These are phyloP conservation scores for Gopherus flavomarginatus DNA, from an alignment of 2,113 vertebrate genomes.

Conservation along the genomic window DNA sequence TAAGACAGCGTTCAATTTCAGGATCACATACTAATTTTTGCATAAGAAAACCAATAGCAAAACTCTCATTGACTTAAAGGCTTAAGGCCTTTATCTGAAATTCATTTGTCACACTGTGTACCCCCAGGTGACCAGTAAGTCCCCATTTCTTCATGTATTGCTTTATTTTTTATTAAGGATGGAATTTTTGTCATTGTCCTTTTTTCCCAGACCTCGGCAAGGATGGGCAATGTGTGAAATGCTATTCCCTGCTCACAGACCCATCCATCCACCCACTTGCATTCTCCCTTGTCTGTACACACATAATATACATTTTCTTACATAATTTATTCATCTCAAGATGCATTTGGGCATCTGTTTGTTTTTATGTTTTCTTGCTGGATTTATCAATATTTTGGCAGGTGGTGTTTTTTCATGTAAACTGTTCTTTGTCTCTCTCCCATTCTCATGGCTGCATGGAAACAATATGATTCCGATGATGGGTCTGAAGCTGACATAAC, in stretches of 20 bases:
- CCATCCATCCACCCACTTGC: slow-evolving; percentile 40
- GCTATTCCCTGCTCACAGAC: not conserved
- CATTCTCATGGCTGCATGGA: not conserved
- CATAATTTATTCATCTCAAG: slow-evolving; percentile 80
- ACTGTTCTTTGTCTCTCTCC: slow-evolving; percentile 41
- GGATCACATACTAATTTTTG: not conserved
- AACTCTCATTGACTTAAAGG: not conserved
- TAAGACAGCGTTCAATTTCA: not conserved
- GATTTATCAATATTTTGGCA: slow-evolving; percentile 83
- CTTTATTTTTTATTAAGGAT: not conserved
- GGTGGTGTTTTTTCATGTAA: slow-evolving; percentile 69
- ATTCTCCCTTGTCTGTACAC: slow-evolving; percentile 25
- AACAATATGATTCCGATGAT: slow-evolving; percentile 8
- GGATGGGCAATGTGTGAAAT: slow-evolving; percentile 43
- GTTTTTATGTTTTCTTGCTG: slow-evolving; percentile 80
- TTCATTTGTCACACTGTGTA: not conserved
- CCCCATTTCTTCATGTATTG: not conserved
- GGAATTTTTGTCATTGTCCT: not conserved
- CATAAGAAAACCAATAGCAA: not conserved
- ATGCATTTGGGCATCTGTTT: slow-evolving; percentile 81
- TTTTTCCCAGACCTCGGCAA: not conserved
- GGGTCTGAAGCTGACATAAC: not conserved
- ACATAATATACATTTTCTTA: slow-evolving; percentile 62
- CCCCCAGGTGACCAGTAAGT: not conserved
- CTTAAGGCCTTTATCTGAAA: not conserved